Conservation (phyloP, 2,797 vertebrate species). For the Euthynnus affinis region DNA sequence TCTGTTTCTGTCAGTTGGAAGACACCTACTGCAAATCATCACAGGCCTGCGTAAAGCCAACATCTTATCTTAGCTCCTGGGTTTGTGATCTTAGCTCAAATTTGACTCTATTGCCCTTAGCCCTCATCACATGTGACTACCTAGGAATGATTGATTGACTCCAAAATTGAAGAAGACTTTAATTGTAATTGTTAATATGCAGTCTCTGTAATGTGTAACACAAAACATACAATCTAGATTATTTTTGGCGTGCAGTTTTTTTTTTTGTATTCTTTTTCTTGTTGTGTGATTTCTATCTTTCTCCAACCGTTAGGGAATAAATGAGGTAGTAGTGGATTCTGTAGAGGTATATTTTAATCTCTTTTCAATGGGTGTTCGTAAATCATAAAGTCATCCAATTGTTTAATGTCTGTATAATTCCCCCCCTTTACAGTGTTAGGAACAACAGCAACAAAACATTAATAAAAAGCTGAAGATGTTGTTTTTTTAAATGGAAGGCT, state of each 20-base stretch:
- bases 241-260: background rate
- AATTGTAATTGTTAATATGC: background rate
- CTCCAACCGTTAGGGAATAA: no score
- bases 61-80: background rate
- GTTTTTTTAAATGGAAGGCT: no score
- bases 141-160: background rate
- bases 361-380: no score
- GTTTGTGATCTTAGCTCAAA: constrained; percentile 2
- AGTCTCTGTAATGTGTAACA: background rate
- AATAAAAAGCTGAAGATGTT: no score
- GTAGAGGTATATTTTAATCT: background rate
- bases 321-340: background rate
- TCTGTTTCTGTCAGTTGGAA: constrained; percentile 11
- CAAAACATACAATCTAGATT: background rate
- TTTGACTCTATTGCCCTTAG: background rate
- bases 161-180: background rate
- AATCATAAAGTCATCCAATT: background rate
- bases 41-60: background rate
- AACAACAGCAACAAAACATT: no score
- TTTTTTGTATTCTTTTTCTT: background rate
- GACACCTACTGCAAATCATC: background rate
- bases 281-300: background rate
- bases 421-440: no score
- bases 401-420: background rate
- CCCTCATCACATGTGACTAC: background rate